Percentiles rank a stretch among this genome's conserved stretches.
phyloP scores from a whole-genome alignment of 2,888 invertebrate genomes.

The Neocrepidodera transversa region DNA sequence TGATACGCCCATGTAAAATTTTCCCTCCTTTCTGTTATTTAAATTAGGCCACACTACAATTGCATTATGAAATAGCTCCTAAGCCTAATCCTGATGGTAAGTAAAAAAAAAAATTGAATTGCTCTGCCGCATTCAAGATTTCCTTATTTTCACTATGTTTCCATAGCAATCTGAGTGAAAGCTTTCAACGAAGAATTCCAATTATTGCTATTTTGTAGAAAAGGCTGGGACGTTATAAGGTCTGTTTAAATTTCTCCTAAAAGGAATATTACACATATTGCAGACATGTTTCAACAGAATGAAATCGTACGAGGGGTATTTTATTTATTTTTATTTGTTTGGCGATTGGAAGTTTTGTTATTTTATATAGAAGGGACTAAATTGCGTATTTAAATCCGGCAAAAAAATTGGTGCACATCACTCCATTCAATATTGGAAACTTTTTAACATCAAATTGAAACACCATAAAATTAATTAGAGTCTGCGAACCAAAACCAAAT shows the following conservation, averaged over 20 bases:
- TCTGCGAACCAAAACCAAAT: too few species aligned
- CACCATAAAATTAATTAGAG: too few species aligned
- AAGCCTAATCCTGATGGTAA: constrained; percentile 30
- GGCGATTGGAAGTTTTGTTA: too few species aligned
- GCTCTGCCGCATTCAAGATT: constrained; percentile 19
- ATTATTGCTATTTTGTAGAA: constrained; percentile 30
- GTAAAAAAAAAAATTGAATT: constrained; percentile 28
- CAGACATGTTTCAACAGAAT: constrained; percentile 11
- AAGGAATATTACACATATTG: constrained; percentile 23
- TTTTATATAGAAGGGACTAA: too few species aligned
- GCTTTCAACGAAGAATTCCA: constrained; percentile 32
- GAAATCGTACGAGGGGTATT: constrained; percentile 11
- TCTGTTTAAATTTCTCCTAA: constrained; percentile 19
- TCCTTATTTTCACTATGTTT: constrained; percentile 30
- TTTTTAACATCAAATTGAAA: too few species aligned
- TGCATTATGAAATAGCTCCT: constrained; percentile 22
- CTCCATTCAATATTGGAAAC: too few species aligned
- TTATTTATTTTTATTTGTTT: too few species aligned
- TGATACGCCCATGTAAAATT: too few species aligned
- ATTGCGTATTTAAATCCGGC: too few species aligned
- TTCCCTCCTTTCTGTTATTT: not conserved
- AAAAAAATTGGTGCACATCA: too few species aligned
- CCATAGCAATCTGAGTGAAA: constrained; percentile 31
- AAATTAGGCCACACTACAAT: constrained; percentile 33
- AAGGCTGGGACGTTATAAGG: constrained; percentile 23